Evolutionary conservation across 2,888 invertebrate genomes (phyloP).

Genomic region (Xylophagus ater): DNA sequence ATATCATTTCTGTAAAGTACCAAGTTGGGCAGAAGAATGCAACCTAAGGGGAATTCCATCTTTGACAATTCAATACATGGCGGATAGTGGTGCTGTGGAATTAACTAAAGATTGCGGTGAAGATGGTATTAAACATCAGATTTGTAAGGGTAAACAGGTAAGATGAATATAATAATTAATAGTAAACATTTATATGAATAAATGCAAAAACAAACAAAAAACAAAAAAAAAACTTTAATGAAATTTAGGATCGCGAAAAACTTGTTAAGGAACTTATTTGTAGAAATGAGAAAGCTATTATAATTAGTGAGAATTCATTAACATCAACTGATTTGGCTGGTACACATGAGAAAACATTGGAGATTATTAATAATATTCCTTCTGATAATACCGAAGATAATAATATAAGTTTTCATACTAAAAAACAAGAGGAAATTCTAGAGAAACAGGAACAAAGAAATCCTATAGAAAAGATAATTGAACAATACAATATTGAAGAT

Average conservation of each 20-base stretch:
- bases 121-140: conserved; percentile 58
- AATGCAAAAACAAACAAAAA: conserved; percentile 3
- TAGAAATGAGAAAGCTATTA: conserved; percentile 22
- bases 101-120: conserved; percentile 64
- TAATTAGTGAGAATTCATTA: conserved; percentile 32
- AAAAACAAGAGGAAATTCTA: conserved; percentile 15
- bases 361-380: conserved; percentile 34
- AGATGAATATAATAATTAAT: conserved; percentile 18
- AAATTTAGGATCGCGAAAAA: conserved; percentile 13
- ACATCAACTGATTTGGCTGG: conserved; percentile 32
- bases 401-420: conserved; percentile 29
- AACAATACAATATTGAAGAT: conserved; percentile 33
- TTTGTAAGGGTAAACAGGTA: conserved; percentile 66
- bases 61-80: conserved; percentile 61
- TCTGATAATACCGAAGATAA: conserved; percentile 38
- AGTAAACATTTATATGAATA: neutral
- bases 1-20: no score
- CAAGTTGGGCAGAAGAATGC: conserved; percentile 68
- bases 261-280: conserved; percentile 15
- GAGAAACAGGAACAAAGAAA: conserved; percentile 26
- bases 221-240: neutral
- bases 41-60: conserved; percentile 61
- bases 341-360: conserved; percentile 34
- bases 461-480: conserved; percentile 28
- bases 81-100: conserved; percentile 65